Conservation (phyloP, 2,113 vertebrate species). For the Emydura subglobosa region DNA sequence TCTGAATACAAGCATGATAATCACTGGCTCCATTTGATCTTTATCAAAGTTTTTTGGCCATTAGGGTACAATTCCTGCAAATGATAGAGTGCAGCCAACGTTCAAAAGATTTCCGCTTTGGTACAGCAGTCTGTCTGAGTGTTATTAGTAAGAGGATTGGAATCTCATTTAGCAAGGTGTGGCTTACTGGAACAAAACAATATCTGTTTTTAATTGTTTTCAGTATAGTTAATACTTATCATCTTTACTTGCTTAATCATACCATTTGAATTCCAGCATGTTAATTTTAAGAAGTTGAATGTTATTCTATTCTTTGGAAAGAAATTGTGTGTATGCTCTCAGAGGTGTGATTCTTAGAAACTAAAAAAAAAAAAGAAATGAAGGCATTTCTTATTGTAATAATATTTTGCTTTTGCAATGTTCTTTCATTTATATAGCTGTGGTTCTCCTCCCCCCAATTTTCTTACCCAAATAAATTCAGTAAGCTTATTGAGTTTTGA, state of each 20-base stretch:
- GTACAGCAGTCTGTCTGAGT: neutral
- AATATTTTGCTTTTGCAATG: neutral
- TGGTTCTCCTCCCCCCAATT: neutral
- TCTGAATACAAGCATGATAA: neutral
- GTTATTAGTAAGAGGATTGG: neutral
- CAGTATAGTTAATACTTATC: too few relatives aligned
- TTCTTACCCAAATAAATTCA: neutral
- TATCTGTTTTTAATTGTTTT: neutral
- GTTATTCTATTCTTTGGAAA: neutral
- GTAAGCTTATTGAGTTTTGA: neutral
- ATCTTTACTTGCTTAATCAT: too few relatives aligned
- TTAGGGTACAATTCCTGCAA: neutral
- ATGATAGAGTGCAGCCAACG: neutral
- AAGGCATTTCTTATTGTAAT: neutral
- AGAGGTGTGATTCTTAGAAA: neutral
- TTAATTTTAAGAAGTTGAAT: neutral
- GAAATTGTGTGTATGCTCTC: neutral
- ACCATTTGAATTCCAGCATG: neutral
- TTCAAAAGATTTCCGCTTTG: neutral
- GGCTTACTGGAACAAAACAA: neutral
- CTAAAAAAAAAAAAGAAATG: neutral
- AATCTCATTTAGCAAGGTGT: neutral
- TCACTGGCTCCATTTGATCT: neutral
- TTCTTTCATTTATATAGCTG: neutral
- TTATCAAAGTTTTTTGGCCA: rapidly evolving